A percentile compares a stretch with the other conserved stretches of the same genome.
These are phyloP conservation scores for Chrosomus eos DNA, from an alignment of 2,797 vertebrate genomes.

Conservation along the genomic window DNA sequence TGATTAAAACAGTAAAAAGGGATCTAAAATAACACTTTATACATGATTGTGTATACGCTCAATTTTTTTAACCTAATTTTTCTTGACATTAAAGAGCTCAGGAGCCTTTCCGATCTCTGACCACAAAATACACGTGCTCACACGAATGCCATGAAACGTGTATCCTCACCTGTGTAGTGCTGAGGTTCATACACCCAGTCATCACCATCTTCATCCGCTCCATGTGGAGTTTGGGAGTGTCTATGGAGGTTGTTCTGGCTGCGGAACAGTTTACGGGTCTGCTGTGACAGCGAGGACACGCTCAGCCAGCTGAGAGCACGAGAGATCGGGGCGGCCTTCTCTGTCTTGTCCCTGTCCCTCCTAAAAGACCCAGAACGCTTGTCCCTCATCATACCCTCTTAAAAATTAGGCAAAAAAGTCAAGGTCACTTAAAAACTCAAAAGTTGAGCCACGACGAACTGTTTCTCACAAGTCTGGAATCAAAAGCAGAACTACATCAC, in stretches of 20 bases:
- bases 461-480: slow-evolving; percentile 10
- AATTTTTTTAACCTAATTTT: not conserved
- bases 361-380: slow-evolving; percentile 81
- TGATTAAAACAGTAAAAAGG: not conserved
- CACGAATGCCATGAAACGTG: not conserved
- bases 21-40: not conserved
- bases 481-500: not conserved
- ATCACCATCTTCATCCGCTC: slow-evolving; percentile 79
- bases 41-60: not conserved
- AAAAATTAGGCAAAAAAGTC: not conserved
- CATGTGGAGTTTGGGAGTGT: slow-evolving; percentile 63
- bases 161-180: slow-evolving; percentile 87
- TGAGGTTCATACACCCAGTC: slow-evolving; percentile 88
- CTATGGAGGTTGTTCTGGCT: slow-evolving; percentile 87
- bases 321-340: slow-evolving; percentile 80
- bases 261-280: slow-evolving; percentile 89
- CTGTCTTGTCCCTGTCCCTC: slow-evolving; percentile 78
- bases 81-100: not conserved
- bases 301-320: slow-evolving; percentile 94
- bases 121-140: slow-evolving; percentile 28
- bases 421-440: not conserved
- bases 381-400: slow-evolving; percentile 88
- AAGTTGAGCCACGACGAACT: not conserved
- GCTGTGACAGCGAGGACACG: slow-evolving; percentile 88
- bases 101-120: not conserved